Percentiles rank a stretch among this genome's conserved stretches.
These are phyloP conservation scores for Chroicocephalus ridibundus DNA, from an alignment of 2,113 vertebrate species.

Conservation along the genomic window DNA sequence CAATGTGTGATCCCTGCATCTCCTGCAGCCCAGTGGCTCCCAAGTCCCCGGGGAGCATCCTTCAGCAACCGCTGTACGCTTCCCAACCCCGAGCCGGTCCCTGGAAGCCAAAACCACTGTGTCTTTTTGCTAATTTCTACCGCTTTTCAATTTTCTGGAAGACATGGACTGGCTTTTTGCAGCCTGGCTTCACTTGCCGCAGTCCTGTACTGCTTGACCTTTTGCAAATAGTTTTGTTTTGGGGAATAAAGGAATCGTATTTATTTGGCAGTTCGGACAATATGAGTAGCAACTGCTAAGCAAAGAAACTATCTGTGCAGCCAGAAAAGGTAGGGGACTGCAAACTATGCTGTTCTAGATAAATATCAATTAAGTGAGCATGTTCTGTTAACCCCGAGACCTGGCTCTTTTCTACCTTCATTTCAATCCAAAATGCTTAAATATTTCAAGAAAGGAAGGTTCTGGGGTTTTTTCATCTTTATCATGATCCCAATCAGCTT, in stretches of 20 bases:
- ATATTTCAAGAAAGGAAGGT: neutral
- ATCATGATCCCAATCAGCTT: neutral
- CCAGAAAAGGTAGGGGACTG: neutral
- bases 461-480: neutral
- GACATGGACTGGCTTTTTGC: neutral
- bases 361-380: conserved; percentile 17
- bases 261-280: neutral
- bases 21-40: neutral
- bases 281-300: neutral
- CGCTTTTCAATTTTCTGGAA: neutral
- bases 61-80: neutral
- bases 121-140: neutral
- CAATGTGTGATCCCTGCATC: neutral
- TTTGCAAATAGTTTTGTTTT: conserved; percentile 6
- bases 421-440: conserved; percentile 1
- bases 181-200: neutral
- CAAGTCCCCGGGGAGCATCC: neutral
- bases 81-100: neutral
- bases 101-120: neutral
- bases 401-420: neutral
- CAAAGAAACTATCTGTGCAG: conserved; percentile 11
- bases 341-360: neutral
- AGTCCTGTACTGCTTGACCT: neutral
- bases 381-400: neutral
- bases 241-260: neutral